These are phyloP conservation scores for Streblospio benedicti DNA, from an alignment of 1,140 invertebrate genomes.

Conservation along the genomic window DNA sequence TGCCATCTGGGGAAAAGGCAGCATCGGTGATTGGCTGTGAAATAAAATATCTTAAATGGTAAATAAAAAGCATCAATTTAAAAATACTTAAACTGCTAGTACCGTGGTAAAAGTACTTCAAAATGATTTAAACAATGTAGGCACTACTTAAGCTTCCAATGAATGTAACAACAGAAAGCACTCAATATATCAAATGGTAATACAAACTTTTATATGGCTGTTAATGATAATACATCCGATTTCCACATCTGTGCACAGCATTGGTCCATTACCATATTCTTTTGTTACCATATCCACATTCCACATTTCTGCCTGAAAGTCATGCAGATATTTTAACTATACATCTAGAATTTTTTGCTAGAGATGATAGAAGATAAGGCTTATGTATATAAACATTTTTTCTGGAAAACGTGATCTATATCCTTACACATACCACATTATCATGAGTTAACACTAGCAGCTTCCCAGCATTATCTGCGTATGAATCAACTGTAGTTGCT, in stretches of 20 bases:
- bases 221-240: conserved; percentile 59
- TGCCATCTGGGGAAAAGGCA: conserved; percentile 85
- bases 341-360: too few relatives aligned
- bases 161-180: too few relatives aligned
- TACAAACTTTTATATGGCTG: too few relatives aligned
- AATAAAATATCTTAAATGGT: conserved; percentile 21
- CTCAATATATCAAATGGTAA: too few relatives aligned
- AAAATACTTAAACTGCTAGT: too few relatives aligned
- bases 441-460: conserved; percentile 74
- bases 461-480: conserved; percentile 47
- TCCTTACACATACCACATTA: conserved; percentile 59
- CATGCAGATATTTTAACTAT: conserved; percentile 16
- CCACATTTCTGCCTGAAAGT: conserved; percentile 56
- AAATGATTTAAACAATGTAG: too few relatives aligned
- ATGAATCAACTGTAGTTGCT: conserved; percentile 24
- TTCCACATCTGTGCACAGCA: conserved; percentile 48
- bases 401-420: too few relatives aligned
- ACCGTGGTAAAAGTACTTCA: too few relatives aligned
- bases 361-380: too few relatives aligned
- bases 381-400: too few relatives aligned
- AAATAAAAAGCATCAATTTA: neutral
- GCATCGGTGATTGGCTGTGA: conserved; percentile 69
- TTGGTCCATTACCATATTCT: conserved; percentile 49
- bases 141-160: too few relatives aligned
- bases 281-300: conserved; percentile 53